Evolutionary conservation across 2,888 invertebrate genomes (phyloP).

Genomic region (Hermodice carunculata): DNA sequence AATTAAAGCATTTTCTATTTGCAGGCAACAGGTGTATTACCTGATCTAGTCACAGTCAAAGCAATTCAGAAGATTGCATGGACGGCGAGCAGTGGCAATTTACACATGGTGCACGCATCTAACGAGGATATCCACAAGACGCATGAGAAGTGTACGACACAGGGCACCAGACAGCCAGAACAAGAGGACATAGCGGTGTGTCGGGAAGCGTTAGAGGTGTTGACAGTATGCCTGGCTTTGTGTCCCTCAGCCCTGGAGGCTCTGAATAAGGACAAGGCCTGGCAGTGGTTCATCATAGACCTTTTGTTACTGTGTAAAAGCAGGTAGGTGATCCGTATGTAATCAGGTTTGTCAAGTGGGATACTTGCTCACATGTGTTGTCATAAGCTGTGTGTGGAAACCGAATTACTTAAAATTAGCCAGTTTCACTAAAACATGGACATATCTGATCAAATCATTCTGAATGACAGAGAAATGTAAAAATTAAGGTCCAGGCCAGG

Average conservation of each 20-base stretch:
- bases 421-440: too few species aligned
- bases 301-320: slow-evolving; percentile 85
- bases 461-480: too few species aligned
- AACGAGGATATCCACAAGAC: slow-evolving; percentile 77
- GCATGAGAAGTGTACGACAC: slow-evolving; percentile 67
- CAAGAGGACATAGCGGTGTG: slow-evolving; percentile 76
- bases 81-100: slow-evolving; percentile 82
- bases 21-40: slow-evolving; percentile 74
- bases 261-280: slow-evolving; percentile 84
- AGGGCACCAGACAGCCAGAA: slow-evolving; percentile 49
- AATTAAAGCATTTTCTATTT: neutral
- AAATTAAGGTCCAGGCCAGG: too few species aligned
- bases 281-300: slow-evolving; percentile 91
- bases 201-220: slow-evolving; percentile 92
- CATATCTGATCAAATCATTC: too few species aligned
- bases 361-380: neutral
- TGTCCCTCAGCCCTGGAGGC: slow-evolving; percentile 89
- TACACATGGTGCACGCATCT: slow-evolving; percentile 75
- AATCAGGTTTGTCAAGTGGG: neutral
- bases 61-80: slow-evolving; percentile 84
- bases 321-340: slow-evolving; percentile 45
- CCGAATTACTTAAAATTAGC: too few species aligned
- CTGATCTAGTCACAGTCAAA: slow-evolving; percentile 80
- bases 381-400: too few species aligned
- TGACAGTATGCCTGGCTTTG: slow-evolving; percentile 89